Conservation (phyloP, 2,113 vertebrate species). For the Paramormyrops kingsleyae region DNA sequence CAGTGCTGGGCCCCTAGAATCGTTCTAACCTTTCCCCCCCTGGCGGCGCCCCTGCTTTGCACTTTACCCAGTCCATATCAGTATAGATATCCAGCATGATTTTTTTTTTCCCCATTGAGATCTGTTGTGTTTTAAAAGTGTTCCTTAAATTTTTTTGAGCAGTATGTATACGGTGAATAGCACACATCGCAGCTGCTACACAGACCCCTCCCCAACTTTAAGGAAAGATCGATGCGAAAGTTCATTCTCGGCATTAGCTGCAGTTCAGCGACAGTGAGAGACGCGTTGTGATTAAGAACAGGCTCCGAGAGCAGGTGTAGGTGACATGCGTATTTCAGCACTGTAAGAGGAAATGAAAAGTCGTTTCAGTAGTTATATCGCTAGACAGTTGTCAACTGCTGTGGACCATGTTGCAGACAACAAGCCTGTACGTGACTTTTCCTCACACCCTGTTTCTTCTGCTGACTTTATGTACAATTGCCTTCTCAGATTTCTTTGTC, state of each 20-base stretch:
- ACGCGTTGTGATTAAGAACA: background rate
- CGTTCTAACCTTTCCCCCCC: no score
- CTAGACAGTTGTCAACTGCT: background rate
- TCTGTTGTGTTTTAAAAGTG: no score
- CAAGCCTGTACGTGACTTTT: background rate
- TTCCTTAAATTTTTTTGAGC: no score
- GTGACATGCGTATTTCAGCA: background rate
- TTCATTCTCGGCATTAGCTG: background rate
- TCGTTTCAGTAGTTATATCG: background rate
- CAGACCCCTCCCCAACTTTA: background rate
- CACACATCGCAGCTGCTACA: background rate
- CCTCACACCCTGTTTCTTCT: background rate
- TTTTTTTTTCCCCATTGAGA: no score
- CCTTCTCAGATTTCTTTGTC: background rate
- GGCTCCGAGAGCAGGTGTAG: background rate
- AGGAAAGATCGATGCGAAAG: background rate
- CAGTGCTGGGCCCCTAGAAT: no score
- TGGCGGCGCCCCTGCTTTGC: no score
- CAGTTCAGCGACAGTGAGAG: background rate
- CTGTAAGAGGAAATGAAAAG: background rate
- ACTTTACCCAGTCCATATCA: no score
- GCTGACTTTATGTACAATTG: background rate
- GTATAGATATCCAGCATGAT: no score
- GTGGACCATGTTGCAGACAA: background rate
- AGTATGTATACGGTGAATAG: background rate